Base-by-base conservation (phyloP, 1,140 invertebrate genomes). In the Trinorchestia longiramus region DNA sequence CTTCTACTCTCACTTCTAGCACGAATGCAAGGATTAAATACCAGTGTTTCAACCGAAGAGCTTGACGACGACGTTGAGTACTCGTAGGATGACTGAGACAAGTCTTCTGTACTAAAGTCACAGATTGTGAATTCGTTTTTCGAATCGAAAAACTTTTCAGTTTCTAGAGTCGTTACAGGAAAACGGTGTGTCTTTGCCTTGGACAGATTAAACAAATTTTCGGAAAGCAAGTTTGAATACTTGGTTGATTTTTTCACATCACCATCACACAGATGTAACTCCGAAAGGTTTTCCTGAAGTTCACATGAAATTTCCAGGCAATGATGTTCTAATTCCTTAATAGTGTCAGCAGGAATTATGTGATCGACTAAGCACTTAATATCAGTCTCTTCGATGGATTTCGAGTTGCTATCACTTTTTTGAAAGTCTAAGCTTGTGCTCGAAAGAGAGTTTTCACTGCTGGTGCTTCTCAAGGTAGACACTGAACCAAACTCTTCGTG, bases 21-120 rank as follows among this genome's bases (percentile, higher is more conserved):
- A 40, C 92, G 92, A 44, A 43, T n/a, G 44, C 43, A 43, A 94
- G 92, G 92, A 40, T 94, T 94, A 4, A 94, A 47, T n/a, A 94
- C 92, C 92, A 94, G 40, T 28, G 92, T 94, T 94, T 94, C 92
- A 0, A 94, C 92, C 0, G 92, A 94, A 94, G 92, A 94, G 40
- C 92, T 47, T 40, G 44, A 47, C 6, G 92, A 94, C 6, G 92
- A 94, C 19, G 92, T 41, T n/a, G 92, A 94, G 40, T 94, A 94
- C n/a, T 94, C 92, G 36, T 94, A 94, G 19, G 92, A 94, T 23
- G 92, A 94, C 3, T 45, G 43, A 4, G 44, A 94, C 41, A 47
- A n/a, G 17, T 94, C 92, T 8, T 94, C 92, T n/a, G 40, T n/a
- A 94, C 44, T 45, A 8, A 45, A n/a, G 28, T 43, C 44, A 23